Conservation (phyloP, 2,888 invertebrate genomes). For the Pelosia muscerda region DNA sequence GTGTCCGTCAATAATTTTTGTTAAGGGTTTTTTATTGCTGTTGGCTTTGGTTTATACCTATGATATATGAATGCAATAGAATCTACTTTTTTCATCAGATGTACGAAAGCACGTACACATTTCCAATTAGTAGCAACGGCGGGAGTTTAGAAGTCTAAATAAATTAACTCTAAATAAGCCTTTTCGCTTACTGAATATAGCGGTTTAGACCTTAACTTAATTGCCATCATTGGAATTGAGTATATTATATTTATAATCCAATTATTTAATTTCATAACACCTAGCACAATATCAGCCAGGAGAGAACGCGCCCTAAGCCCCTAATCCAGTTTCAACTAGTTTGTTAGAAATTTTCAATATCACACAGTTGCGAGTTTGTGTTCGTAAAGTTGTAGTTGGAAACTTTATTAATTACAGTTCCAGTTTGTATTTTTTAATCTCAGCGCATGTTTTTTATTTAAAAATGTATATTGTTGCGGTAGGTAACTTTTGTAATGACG, state of each 20-base stretch:
- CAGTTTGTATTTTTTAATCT: neutral
- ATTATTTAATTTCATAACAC: neutral
- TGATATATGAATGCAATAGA: neutral
- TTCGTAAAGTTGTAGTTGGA: neutral
- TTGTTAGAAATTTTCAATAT: neutral
- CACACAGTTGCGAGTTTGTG: neutral
- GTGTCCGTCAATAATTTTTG: too few relatives aligned
- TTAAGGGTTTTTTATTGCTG: too few relatives aligned
- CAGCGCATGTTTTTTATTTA: constrained; percentile 1
- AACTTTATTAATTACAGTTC: constrained; percentile 12
- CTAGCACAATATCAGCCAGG: neutral
- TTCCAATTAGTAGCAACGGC: neutral
- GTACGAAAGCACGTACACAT: too few relatives aligned
- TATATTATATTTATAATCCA: neutral
- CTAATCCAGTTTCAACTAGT: neutral
- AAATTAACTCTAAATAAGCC: neutral
- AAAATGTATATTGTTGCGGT: constrained; percentile 6
- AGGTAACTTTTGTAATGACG: constrained; percentile 9
- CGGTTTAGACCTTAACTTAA: neutral
- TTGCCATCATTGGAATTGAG: neutral
- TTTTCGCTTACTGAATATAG: neutral
- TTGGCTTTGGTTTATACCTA: too few relatives aligned
- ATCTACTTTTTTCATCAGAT: neutral
- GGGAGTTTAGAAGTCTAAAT: neutral
- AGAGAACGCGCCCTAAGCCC: neutral